Base-by-base conservation (phyloP, 2,113 vertebrate species). In the Sterna hirundo region DNA sequence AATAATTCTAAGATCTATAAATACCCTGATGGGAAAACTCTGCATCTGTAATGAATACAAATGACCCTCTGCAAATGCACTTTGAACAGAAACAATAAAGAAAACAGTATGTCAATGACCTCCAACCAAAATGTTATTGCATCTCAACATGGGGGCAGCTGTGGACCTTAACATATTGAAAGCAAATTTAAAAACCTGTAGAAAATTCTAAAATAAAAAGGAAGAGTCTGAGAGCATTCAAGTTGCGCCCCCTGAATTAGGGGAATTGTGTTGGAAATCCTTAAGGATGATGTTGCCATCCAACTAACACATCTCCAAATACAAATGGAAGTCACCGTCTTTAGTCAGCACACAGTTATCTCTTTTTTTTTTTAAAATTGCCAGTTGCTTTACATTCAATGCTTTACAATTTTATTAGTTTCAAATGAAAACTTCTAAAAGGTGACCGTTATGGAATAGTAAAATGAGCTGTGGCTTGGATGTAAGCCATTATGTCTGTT, bases 1-100 rank as follows among this genome's bases (percentile, higher is more conserved):
- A 91, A 93, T 93, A 95, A 90, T 95, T 89, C 71, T 77, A 44
- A 86, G 79, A 77, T 93, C 70, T 94, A 44, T 85, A 94, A 94
- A 94, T 94, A 95, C n/a, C 58, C 84, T 68, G 75, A 76, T 89
- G 86, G 71, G 85, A 94, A 93, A 94, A 81, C 38, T 91, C 65
- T 55, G 51, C 55, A 51, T 87, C 55, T 18, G 91, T 77, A 90
- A 92, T 6, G 18, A 85, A 93, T 94, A 93, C 58, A 95, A 95
- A 91, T 88, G 54, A 83, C 70, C 29, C 42, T 5, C n/a, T 91
- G 89, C 74, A 93, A 96, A 77, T 70, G 68, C 19, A 19, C 78
- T 95, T 90, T 46, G 66, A 88, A 40, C 18, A 76, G 75, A 81
- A 87, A 95, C 71, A 86, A 58, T 54, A 66, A 80, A 19, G 64